phyloP scores from a whole-genome alignment of 2,797 vertebrate genomes.

The Typhlichthys subterraneus region DNA sequence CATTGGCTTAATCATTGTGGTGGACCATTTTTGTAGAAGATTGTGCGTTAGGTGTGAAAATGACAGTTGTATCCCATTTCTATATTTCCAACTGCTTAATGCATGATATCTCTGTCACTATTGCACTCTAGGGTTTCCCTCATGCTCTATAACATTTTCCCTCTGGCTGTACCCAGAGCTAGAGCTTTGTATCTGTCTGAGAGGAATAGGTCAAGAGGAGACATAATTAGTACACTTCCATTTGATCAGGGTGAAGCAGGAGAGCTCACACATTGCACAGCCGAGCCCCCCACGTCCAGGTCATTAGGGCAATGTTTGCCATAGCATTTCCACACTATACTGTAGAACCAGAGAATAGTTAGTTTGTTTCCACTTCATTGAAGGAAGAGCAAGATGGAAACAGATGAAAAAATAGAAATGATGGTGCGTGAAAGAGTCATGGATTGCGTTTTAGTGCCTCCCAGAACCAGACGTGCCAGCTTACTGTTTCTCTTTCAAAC shows the following conservation, averaged over 20 bases:
- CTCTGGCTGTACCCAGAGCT: conserved; percentile 21
- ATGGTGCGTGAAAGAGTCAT: background rate
- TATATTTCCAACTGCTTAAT: conserved; percentile 10
- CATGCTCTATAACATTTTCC: conserved; percentile 34
- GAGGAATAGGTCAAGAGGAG: conserved; percentile 67
- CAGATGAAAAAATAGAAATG: conserved; percentile 1
- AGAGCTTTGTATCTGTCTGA: conserved; percentile 49
- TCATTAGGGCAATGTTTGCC: conserved; percentile 68
- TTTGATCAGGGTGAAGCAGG: conserved; percentile 58
- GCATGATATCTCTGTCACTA: background rate
- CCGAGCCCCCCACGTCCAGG: conserved; percentile 49
- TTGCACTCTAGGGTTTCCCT: conserved; percentile 18
- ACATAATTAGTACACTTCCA: conserved; percentile 66
- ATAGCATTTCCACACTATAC: conserved; percentile 23
- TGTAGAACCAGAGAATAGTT: conserved; percentile 29
- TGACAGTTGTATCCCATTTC: background rate
- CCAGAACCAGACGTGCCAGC: too few species aligned
- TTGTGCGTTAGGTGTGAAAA: too few species aligned
- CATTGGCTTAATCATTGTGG: too few species aligned
- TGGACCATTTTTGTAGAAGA: too few species aligned
- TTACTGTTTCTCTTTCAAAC: too few species aligned
- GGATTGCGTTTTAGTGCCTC: too few species aligned
- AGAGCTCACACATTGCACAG: conserved; percentile 59
- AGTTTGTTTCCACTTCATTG: conserved; percentile 40
- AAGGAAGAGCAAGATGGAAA: conserved; percentile 30